A percentile compares a stretch with the other conserved stretches of the same genome.
Evolutionary conservation across 1,140 invertebrate genomes (phyloP).

Genomic region (Musca vetustissima): DNA sequence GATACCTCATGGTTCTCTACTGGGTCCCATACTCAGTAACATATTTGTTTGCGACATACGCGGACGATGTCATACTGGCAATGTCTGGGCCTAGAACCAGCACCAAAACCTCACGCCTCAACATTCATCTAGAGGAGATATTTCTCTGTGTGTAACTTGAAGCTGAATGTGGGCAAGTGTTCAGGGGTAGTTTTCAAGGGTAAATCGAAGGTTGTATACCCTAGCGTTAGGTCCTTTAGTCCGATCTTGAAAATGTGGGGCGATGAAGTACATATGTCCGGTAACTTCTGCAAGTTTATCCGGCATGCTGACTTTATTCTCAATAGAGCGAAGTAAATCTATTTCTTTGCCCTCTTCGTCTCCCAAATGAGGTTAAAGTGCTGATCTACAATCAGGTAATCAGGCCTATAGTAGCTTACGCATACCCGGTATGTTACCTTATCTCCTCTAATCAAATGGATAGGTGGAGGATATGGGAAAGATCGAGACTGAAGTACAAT

Average conservation of each 20-base stretch:
- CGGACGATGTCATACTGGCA: neutral
- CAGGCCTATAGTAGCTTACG: neutral
- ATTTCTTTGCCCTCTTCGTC: neutral
- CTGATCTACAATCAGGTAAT: neutral
- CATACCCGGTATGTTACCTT: neutral
- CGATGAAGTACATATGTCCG: neutral
- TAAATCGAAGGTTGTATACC: neutral
- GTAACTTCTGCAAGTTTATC: neutral
- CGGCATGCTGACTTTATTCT: neutral
- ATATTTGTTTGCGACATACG: neutral
- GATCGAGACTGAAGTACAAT: neutral
- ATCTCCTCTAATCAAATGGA: neutral
- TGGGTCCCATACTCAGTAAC: neutral
- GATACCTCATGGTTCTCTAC: neutral
- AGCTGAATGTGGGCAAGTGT: neutral
- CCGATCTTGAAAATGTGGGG: neutral
- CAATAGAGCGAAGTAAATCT: neutral
- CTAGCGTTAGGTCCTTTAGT: neutral
- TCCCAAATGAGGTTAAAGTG: neutral
- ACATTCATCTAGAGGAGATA: neutral
- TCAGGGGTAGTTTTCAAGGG: neutral
- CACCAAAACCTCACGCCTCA: neutral
- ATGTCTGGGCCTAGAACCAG: neutral
- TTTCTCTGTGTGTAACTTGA: neutral
- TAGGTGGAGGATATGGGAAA: constrained; percentile 1